Evolutionary conservation across 2,797 vertebrate genomes (phyloP).

Genomic region (Capromys pilorides): DNA sequence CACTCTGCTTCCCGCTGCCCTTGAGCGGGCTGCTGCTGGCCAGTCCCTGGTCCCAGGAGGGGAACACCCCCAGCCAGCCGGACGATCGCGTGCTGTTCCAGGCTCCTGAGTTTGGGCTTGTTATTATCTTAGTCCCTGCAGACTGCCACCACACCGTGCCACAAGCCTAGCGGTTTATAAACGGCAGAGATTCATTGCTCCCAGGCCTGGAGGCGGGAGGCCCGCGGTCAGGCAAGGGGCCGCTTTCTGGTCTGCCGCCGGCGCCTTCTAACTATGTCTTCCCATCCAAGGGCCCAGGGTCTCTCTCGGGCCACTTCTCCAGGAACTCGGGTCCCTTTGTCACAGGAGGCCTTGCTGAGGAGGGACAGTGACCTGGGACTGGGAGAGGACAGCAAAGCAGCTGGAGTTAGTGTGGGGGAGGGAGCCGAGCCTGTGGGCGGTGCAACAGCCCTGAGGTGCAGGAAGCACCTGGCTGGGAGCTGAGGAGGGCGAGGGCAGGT

Average conservation of each 20-base stretch:
- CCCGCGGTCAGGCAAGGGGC: neutral
- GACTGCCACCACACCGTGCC: neutral
- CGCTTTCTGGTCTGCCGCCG: neutral
- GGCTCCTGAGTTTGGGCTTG: neutral
- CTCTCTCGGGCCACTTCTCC: neutral
- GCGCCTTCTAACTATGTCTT: neutral
- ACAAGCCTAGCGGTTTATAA: neutral
- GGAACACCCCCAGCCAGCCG: accelerated
- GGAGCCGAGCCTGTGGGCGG: accelerated
- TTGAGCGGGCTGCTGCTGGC: neutral
- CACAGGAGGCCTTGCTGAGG: neutral
- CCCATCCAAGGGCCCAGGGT: neutral
- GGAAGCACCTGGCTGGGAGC: no score
- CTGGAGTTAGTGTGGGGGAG: neutral
- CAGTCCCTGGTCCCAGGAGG: neutral
- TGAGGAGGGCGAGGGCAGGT: neutral
- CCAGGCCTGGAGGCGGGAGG: neutral
- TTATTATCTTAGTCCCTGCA: neutral
- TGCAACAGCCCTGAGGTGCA: neutral
- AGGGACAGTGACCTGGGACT: neutral
- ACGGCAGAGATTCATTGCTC: no score
- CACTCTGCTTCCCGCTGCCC: no score
- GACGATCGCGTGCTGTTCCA: accelerated
- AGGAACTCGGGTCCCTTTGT: neutral
- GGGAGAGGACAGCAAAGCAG: neutral